Evolutionary conservation across 1,140 invertebrate species (phyloP), one percentile per base, ranked within the genome.

Genomic region (Euura lappo): DNA sequence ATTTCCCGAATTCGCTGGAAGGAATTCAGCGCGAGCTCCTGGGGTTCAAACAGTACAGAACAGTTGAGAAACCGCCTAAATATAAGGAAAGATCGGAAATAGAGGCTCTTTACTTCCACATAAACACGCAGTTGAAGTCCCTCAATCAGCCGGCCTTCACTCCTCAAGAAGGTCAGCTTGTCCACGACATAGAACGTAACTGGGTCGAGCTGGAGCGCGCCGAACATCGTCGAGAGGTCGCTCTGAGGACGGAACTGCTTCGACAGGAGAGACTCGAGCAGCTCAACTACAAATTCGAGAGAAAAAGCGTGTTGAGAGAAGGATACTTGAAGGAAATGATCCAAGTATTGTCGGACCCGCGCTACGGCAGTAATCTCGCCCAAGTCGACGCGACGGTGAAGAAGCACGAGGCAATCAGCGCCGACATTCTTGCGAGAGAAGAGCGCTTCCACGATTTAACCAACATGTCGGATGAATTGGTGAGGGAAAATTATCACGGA

Each of bases 321-420:
- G 93, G 96, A 2, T 99, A 99, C 87, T 87, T 99, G 13, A 97
- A 97, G 87, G 98, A 99, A 88, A 99, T 99, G 97, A 97, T 97
- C 73, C 95, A 97, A 86, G 97, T 99, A 8, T 85, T 99, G 28
- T 95, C 94, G 0, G 97, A 99, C 89, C 95, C 97, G 6, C 90
- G 96, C 72, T 97, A 97, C 84, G 96, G 95, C 44, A 94, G 93
- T 79, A 97, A 97, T 89, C 87, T 98, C 72, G 91, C 93, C 0
- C 97, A 99, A 85, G 97, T 99, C 0, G 98, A 99, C 83, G 98
- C 98, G 7, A 98, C 97, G 0, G 92, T 99, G 5, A 99, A 99
- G 88, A 99, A 99, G 84, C 97, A 99, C 84, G 97, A 99, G 88
- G 98, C 98, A 42, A 98, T 99, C 69, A 96, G 95, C 78, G 98